Conservation (phyloP, 2,797 vertebrate genomes). For the Kryptolebias ocellatus region DNA sequence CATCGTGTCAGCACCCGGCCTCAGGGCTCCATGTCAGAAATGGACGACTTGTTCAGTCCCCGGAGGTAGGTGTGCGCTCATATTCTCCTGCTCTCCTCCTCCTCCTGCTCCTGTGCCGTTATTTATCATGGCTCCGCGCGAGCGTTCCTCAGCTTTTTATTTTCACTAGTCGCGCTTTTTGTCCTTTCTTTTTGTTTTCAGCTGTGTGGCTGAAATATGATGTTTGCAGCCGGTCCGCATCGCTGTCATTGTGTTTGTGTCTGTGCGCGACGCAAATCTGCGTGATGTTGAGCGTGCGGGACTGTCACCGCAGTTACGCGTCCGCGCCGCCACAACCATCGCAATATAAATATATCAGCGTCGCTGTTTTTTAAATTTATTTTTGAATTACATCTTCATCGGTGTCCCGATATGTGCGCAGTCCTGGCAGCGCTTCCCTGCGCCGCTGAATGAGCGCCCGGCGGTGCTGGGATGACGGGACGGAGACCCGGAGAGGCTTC, state of each 20-base stretch:
- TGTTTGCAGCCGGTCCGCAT: conserved; percentile 38
- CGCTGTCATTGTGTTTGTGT: conserved; percentile 48
- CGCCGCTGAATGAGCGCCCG: neutral
- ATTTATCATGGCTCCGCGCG: conserved; percentile 25
- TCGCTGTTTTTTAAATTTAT: conserved; percentile 1
- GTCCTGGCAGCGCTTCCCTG: neutral
- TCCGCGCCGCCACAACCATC: neutral
- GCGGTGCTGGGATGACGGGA: conserved; percentile 7
- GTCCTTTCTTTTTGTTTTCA: conserved; percentile 2
- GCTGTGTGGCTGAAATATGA: conserved; percentile 27
- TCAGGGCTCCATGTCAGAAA: conserved; percentile 87
- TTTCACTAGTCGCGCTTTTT: conserved; percentile 14
- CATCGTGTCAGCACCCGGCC: conserved; percentile 77
- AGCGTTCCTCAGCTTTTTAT: conserved; percentile 51
- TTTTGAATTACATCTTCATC: neutral
- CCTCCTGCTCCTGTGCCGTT: conserved; percentile 23
- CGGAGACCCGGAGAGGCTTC: conserved; percentile 36
- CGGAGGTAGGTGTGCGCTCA: conserved; percentile 91
- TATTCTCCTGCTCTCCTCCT: conserved; percentile 68
- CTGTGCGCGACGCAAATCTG: conserved; percentile 21
- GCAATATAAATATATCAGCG: neutral
- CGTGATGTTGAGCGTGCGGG: conserved; percentile 18
- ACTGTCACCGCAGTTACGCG: conserved; percentile 50
- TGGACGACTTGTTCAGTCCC: conserved; percentile 96
- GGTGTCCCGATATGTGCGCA: neutral